These are phyloP conservation scores for Pachyramphus minor DNA, from an alignment of 2,113 vertebrate species.

Conservation along the genomic window DNA sequence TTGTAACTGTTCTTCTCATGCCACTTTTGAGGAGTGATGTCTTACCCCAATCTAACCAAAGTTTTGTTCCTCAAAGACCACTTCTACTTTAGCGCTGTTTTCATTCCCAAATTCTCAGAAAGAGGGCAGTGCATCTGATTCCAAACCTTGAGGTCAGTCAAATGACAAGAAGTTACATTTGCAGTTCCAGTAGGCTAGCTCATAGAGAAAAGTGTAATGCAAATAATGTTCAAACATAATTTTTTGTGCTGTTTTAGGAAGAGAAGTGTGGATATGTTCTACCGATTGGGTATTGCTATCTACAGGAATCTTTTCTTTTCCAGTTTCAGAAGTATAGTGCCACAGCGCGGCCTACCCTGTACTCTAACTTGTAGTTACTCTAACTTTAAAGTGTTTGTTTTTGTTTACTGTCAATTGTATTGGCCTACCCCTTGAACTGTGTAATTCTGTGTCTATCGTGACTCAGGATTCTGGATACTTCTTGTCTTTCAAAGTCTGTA, in stretches of 20 bases:
- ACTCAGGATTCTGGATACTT: constrained; percentile 5
- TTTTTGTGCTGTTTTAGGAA: constrained; percentile 72
- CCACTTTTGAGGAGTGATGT: constrained; percentile 66
- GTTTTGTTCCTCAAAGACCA: constrained; percentile 68
- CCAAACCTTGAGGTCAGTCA: constrained; percentile 70
- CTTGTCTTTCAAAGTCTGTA: background rate
- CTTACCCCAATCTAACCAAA: constrained; percentile 71
- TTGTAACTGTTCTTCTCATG: constrained; percentile 59
- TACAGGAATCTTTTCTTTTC: constrained; percentile 75
- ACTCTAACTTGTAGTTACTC: constrained; percentile 49
- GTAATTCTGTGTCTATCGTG: background rate
- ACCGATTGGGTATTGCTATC: constrained; percentile 67
- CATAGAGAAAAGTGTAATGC: constrained; percentile 56
- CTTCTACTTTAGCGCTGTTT: constrained; percentile 66
- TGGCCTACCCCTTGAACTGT: constrained; percentile 22
- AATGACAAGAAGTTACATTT: constrained; percentile 66
- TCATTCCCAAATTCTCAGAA: constrained; percentile 70
- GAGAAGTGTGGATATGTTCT: constrained; percentile 76
- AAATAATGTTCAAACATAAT: constrained; percentile 68
- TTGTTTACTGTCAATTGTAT: constrained; percentile 49
- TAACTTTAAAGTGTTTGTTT: constrained; percentile 57
- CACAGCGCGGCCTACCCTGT: constrained; percentile 45
- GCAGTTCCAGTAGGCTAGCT: constrained; percentile 70
- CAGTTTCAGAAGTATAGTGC: constrained; percentile 78
- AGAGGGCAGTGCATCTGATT: constrained; percentile 66